Evolutionary conservation across 2,113 vertebrate genomes (phyloP).

Genomic region (Tauraco erythrolophus): DNA sequence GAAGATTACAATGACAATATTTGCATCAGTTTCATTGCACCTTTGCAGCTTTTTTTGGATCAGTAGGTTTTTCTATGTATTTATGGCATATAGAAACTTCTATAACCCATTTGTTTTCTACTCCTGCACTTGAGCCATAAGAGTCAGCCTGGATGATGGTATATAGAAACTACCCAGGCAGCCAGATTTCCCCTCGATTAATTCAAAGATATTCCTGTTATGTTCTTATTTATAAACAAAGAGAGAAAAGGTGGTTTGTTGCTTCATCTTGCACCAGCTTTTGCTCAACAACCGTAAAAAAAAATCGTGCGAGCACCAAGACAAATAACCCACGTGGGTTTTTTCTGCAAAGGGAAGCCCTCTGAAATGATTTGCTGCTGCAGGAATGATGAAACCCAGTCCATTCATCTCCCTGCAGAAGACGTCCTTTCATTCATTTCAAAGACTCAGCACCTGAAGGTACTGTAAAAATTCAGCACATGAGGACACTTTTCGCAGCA

Average conservation of each 20-base stretch:
- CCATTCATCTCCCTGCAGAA: background rate
- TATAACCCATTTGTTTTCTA: background rate
- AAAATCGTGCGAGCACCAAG: background rate
- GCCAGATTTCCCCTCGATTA: background rate
- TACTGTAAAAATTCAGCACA: background rate
- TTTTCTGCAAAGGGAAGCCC: background rate
- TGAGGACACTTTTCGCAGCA: background rate
- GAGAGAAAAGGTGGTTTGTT: background rate
- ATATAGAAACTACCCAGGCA: background rate
- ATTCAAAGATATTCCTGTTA: background rate
- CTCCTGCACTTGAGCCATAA: background rate
- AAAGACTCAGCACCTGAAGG: background rate
- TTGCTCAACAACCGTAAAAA: background rate
- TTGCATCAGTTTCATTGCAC: background rate
- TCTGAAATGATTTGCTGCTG: background rate
- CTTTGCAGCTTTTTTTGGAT: background rate
- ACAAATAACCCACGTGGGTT: background rate
- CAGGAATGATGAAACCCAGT: background rate
- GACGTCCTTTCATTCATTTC: background rate
- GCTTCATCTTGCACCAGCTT: background rate
- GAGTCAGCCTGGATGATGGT: background rate
- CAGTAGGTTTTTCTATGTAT: background rate
- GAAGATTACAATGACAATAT: background rate
- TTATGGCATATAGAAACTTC: background rate
- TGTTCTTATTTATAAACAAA: background rate